Conservation (phyloP, 2,797 vertebrate genomes). For the Silurus lanzhouensis region DNA sequence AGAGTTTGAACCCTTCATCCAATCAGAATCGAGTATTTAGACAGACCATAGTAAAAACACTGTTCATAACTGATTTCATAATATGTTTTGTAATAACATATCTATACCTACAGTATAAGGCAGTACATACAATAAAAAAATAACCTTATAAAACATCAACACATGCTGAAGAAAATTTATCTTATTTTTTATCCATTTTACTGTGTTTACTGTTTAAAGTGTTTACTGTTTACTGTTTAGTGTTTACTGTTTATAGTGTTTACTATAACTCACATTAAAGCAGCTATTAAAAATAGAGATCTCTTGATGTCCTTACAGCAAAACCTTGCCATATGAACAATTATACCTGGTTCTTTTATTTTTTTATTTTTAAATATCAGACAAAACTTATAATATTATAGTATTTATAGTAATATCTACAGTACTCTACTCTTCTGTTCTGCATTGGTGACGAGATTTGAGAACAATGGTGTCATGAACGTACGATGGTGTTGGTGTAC, state of each 20-base stretch:
- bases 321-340: background rate
- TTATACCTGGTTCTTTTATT: background rate
- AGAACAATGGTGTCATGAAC: background rate
- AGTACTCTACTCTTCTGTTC: background rate
- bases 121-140: background rate
- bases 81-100: no score
- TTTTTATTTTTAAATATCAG: background rate
- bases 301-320: background rate
- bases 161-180: no score
- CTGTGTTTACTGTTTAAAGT: no score
- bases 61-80: no score
- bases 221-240: no score
- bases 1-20: no score
- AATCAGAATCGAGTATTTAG: no score
- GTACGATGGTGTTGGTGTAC: constrained; percentile 87
- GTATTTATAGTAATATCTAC: no score
- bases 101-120: no score
- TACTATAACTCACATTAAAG: background rate
- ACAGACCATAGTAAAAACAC: no score
- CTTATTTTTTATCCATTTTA: background rate
- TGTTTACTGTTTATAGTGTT: no score
- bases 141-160: background rate
- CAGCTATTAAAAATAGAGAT: background rate
- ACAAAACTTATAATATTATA: background rate
- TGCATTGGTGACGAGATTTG: background rate